Base-by-base conservation (phyloP, 1,140 invertebrate genomes). In the Diploscapter pachys region DNA sequence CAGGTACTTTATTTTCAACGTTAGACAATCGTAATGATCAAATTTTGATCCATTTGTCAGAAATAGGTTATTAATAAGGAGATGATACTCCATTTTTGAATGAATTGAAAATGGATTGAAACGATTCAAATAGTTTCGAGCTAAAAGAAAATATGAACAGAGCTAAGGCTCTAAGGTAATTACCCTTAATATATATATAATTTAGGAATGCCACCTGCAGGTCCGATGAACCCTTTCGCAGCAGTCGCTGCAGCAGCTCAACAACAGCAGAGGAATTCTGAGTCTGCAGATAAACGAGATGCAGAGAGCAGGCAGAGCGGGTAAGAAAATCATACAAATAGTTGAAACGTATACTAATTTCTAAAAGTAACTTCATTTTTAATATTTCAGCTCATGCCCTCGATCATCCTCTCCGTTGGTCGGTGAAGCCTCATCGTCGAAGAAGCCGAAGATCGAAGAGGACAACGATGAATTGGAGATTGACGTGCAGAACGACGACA, bases 381-480 rank as follows among this genome's bases (percentile, higher is more conserved):
- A 80, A 9, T 62, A 80, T 75, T 76, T 69, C 52, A 76, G 79
- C 4, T 57, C 73, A 11, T n/a, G 76, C 13, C 9, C 63, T 62
- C 11, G 65, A 51, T 69, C 54, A 56, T 48, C 73, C 79, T 9
- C 75, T 67, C 9, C 63, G 53, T 56, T 51, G 9, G 78, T 54
- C 61, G 31, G 52, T 56, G 31, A 31, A 31, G 31, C 31, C 31
- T 31, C 31, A 31, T 57, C 61, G 3, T 5, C 66, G 50, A 83
- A 85, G 72, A 73, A 78, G 54, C 55, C 79, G 0, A 86, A 84
- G 65, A 8, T 77, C 11, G 82, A 84, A 70, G 79, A 86, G 48
- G 83, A 86, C 9, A 72, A 64, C 6, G 83, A 84, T 57, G 83
- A 84, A 9, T 71, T 84, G 69, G 83, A 86, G 70, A 85, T 84